Evolutionary conservation across 2,888 invertebrate species (phyloP), one percentile per base, ranked within the genome.

Genomic region (Entomobrya multifasciata): DNA sequence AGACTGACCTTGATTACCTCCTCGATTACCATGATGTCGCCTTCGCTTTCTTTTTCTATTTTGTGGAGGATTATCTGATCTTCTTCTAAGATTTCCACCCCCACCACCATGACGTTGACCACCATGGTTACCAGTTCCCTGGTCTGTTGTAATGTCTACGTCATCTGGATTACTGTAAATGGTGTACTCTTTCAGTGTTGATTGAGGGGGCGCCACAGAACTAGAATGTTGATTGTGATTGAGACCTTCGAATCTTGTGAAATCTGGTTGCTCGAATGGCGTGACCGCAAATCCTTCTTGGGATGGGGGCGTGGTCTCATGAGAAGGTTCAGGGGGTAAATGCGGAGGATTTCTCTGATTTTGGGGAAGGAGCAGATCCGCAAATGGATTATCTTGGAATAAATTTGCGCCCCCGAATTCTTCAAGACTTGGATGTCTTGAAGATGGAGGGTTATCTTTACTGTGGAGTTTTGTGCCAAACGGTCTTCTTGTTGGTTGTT

Each of bases 121-220:
- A 49, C 17, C 1, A 1, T 6, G 6, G 11, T 17, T 13, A 1
- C 11, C 67, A 44, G 5, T 17, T 17, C 67, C 17, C 41, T 77
- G 65, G 17, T 86, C 80, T 2, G 44, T 44, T n/a, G 87, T 87
- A 13, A 87, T 82, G 25, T 87, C 78, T 13, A 87, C 82, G 8
- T 83, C 77, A 36, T 87, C 87, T 2, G 87, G 87, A 41, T 87
- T 78, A 8, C 74, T 72, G 78, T 82, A 87, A 52, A 87, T 83
- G 0, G 87, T 83, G 44, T 87, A 87, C 47, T 87, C 83, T n/a
- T 30, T 27, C 47, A 81, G 25, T 17, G 15, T 30, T 10, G 74
- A 22, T 44, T 70, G 3, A 1, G 70, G 70, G 0, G 70, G 70
- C 3, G 70, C 25, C 10, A 72, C 47, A 27, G 25, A 25, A 11